These are phyloP conservation scores for Neolamprologus multifasciatus DNA, from an alignment of 2,797 vertebrate genomes.

Conservation along the genomic window DNA sequence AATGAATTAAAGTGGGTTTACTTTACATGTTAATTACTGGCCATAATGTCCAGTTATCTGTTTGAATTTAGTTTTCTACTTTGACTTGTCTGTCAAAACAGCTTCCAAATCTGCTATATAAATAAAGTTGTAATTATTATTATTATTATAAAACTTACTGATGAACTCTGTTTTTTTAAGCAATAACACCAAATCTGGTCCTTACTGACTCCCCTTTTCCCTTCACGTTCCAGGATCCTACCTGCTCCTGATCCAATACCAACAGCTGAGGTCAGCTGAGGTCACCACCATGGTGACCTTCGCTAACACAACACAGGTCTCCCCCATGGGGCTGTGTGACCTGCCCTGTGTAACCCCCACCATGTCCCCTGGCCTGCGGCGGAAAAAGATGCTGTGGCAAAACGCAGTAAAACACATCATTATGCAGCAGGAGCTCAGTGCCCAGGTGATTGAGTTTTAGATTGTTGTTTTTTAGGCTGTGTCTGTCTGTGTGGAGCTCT, in stretches of 20 bases:
- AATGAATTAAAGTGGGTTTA: neutral
- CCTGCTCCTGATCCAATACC: slow-evolving; percentile 35
- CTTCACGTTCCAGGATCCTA: neutral
- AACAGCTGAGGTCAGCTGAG: slow-evolving; percentile 2
- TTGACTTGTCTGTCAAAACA: neutral
- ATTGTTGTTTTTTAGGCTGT: neutral
- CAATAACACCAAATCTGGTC: neutral
- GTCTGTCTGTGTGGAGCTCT: neutral
- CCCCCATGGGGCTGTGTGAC: slow-evolving; percentile 45
- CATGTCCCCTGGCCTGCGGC: slow-evolving; percentile 64
- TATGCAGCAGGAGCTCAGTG: slow-evolving; percentile 60
- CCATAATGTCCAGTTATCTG: neutral
- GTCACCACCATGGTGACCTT: slow-evolving; percentile 68
- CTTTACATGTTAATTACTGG: neutral
- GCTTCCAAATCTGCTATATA: neutral
- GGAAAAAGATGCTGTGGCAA: slow-evolving; percentile 76
- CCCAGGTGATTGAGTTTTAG: slow-evolving; percentile 42
- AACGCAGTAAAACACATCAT: slow-evolving; percentile 76
- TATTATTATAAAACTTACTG: neutral
- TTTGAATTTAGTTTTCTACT: neutral
- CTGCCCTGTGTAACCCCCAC: slow-evolving; percentile 33
- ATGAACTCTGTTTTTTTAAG: neutral
- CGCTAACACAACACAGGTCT: slow-evolving; percentile 41
- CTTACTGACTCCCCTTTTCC: neutral
- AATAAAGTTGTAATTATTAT: neutral